Conservation (phyloP, 2,113 vertebrate genomes). For the Ascaphus truei region DNA sequence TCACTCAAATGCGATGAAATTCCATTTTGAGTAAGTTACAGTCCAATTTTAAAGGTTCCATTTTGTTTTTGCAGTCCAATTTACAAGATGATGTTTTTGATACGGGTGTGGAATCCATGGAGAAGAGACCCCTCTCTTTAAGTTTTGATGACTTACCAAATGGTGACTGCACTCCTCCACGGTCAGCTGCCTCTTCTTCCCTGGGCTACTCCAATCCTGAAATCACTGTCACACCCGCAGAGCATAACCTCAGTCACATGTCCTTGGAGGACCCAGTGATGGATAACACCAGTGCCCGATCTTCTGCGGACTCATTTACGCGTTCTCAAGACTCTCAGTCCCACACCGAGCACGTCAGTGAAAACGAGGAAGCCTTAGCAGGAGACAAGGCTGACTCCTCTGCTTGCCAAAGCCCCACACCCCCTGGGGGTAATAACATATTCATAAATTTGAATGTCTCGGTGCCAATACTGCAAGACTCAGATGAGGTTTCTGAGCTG, state of each 20-base stretch:
- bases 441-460: slow-evolving; percentile 66
- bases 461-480: slow-evolving; percentile 63
- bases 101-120: slow-evolving; percentile 61
- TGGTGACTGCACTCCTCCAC: slow-evolving; percentile 51
- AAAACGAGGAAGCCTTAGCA: slow-evolving; percentile 4
- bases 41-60: too few species aligned
- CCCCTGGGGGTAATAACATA: slow-evolving; percentile 50
- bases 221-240: slow-evolving; percentile 72
- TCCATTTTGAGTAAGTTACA: too few species aligned
- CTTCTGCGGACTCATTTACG: slow-evolving; percentile 35
- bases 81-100: slow-evolving; percentile 86
- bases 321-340: slow-evolving; percentile 32
- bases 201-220: slow-evolving; percentile 72
- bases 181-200: slow-evolving; percentile 35
- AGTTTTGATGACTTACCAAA: slow-evolving; percentile 77
- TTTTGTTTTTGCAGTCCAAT: slow-evolving; percentile 68
- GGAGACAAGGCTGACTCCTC: background rate
- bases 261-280: slow-evolving; percentile 40
- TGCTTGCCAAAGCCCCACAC: slow-evolving; percentile 44
- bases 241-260: slow-evolving; percentile 42
- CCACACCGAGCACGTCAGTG: background rate
- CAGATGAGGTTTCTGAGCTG: slow-evolving; percentile 76
- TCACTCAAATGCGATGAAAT: too few species aligned
- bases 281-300: slow-evolving; percentile 38
- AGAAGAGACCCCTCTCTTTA: slow-evolving; percentile 83